Evolutionary conservation across 2,113 vertebrate genomes (phyloP).

Genomic region (Pachyramphus minor): DNA sequence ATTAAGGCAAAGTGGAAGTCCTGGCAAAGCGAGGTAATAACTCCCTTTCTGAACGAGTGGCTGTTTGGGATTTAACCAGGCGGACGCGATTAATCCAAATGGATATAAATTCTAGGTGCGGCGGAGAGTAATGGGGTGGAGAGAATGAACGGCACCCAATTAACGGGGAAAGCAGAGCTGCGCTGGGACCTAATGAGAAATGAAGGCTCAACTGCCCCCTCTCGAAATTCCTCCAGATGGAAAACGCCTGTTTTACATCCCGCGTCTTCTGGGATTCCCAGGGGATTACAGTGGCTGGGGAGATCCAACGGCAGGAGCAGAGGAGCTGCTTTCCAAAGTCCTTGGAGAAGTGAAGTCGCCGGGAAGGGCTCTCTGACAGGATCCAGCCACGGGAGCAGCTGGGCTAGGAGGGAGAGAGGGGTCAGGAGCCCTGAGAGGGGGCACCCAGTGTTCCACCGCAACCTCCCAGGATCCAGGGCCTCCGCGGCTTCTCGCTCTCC

Average conservation of each 20-base stretch:
- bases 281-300: background rate
- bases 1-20: slow-evolving; percentile 45
- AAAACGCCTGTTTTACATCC: slow-evolving; percentile 9
- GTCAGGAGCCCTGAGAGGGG: background rate
- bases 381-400: background rate
- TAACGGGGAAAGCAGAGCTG: slow-evolving; percentile 45
- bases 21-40: slow-evolving; percentile 23
- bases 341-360: background rate
- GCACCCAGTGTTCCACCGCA: rapidly evolving
- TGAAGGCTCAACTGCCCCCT: background rate
- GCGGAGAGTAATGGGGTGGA: slow-evolving; percentile 26
- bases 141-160: slow-evolving; percentile 62
- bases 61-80: slow-evolving; percentile 33
- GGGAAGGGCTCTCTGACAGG: background rate
- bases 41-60: slow-evolving; percentile 54
- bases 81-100: slow-evolving; percentile 28
- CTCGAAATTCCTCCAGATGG: slow-evolving; percentile 2
- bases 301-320: background rate
- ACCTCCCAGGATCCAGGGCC: rapidly evolving
- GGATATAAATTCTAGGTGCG: slow-evolving; percentile 28
- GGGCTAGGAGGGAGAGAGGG: background rate
- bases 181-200: background rate
- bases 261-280: background rate
- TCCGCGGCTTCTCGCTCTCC: rapidly evolving
- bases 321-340: background rate